phyloP scores from a whole-genome alignment of 2,797 vertebrate genomes.

The Neopelma chrysocephalum region DNA sequence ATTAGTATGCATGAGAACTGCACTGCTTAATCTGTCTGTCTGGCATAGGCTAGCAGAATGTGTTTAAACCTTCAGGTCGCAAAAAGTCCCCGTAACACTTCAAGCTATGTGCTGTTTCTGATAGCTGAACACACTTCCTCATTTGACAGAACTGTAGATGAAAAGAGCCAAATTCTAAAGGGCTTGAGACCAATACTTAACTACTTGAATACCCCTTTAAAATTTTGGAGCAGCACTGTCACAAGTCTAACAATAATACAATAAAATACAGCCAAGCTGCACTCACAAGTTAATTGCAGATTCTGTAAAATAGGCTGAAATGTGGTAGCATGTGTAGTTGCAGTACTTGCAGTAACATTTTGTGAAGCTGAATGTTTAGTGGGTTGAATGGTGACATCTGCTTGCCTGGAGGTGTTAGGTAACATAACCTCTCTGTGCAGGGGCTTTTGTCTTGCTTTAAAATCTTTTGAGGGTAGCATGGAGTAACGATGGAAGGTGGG shows the following conservation, averaged over 20 bases:
- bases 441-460: not conserved
- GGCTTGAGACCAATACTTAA: not conserved
- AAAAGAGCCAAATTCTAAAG: not conserved
- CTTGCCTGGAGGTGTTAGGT: not conserved
- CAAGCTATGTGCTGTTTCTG: not conserved
- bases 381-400: not conserved
- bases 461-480: not conserved
- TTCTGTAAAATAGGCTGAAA: not conserved
- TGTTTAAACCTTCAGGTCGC: not conserved
- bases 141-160: not conserved
- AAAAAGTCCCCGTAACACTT: not conserved
- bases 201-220: not conserved
- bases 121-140: not conserved
- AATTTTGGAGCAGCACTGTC: not conserved
- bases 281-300: not conserved
- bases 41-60: not conserved
- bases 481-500: rapidly evolving
- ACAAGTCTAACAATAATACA: not conserved
- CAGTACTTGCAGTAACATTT: not conserved
- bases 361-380: not conserved
- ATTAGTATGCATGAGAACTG: not conserved
- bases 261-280: not conserved
- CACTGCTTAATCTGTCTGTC: not conserved
- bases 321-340: not conserved
- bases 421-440: not conserved